Conservation (phyloP, 2,797 vertebrate genomes). For the Mycteria americana region DNA sequence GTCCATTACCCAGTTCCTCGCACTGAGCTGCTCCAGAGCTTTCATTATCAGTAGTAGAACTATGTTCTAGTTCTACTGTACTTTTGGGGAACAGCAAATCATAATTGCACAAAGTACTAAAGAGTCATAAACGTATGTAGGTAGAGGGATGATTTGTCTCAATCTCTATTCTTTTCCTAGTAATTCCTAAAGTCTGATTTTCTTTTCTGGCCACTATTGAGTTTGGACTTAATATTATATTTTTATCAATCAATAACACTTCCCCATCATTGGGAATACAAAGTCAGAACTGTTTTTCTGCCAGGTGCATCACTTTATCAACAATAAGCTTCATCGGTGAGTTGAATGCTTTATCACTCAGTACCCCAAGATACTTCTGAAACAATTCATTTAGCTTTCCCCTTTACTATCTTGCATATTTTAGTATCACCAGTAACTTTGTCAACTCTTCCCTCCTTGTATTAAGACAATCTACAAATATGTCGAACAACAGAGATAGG, state of each 20-base stretch:
- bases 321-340: not conserved
- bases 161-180: not conserved
- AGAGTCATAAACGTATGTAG: not conserved
- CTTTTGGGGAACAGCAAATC: not conserved
- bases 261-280: not conserved
- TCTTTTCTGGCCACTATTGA: not conserved
- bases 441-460: not conserved
- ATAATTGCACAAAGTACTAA: not conserved
- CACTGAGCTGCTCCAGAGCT: not conserved
- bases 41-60: not conserved
- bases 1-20: not conserved
- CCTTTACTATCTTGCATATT: not conserved
- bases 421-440: not conserved
- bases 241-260: not conserved
- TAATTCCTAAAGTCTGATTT: not conserved
- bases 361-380: not conserved
- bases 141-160: not conserved
- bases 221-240: not conserved
- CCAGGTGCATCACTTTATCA: not conserved
- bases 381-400: not conserved
- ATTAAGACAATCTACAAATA: not conserved
- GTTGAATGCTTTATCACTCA: not conserved
- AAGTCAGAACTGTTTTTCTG: not conserved
- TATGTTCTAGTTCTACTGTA: not conserved
- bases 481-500: not conserved